Evolutionary conservation across 2,888 invertebrate species (phyloP), one percentile per base, ranked within the genome.

Genomic region (Clistopyga incitator): DNA sequence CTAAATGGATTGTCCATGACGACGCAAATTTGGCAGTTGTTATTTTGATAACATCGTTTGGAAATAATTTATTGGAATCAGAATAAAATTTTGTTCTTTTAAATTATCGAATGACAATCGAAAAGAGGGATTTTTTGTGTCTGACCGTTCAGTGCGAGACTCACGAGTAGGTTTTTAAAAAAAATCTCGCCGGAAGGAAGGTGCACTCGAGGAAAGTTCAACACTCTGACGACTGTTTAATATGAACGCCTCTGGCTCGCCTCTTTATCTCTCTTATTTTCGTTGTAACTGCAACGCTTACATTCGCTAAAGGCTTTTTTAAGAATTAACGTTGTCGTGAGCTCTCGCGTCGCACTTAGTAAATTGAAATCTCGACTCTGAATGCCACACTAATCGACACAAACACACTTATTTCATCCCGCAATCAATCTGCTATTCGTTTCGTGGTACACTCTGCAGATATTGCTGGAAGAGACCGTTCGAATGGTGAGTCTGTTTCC

Each of bases 401-500:
- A 47, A 45, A 56, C 11, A 68, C 47, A 61, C 20, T 68, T 13
- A 47, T 42, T 34, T 13, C 25, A 25, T 42, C 38, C 42, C 61
- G 50, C 59, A 61, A 61, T 59, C 38, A 38, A 80, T 59, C 29
- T 25, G 15, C 47, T 42, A 11, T 70, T 77, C 50, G 52, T 82
- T 70, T 79, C 77, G 72, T 82, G 61, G 52, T 47, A 81, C 81
- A 20, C 54, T 71, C 78, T 80, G 84, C 85, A 84, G 84, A 81
- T 86, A 70, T 80, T 84, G 23, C 70, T 86, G 83, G 86, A 86
- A 80, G 85, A 86, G 70, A 80, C 75, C 15, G 82, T 86, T 38
- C 86, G 86, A 54, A 71, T 72, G 86, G 86, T 86, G 84, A 86
- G 86, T 84, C 72, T 54, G 42, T 68, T 29, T 18, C 78, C 18